Percentiles rank a stretch among this genome's conserved stretches.
phyloP scores from a whole-genome alignment of 2,888 invertebrate genomes.

The Dasysyrphus tricinctus region DNA sequence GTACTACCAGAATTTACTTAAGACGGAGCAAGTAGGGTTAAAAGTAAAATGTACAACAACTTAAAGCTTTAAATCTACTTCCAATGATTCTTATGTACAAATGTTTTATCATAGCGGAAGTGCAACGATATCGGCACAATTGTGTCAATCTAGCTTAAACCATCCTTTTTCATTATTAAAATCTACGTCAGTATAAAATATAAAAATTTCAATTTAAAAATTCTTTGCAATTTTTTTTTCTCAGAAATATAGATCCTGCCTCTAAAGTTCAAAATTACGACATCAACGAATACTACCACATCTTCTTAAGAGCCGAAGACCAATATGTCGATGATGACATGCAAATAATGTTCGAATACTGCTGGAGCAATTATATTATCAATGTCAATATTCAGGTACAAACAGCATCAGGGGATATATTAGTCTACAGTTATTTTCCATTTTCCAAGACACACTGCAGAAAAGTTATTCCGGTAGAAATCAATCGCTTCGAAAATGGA shows the following conservation, averaged over 20 bases:
- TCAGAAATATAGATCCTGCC: constrained; percentile 78
- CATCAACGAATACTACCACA: constrained; percentile 79
- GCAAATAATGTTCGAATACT: constrained; percentile 78
- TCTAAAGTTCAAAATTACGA: constrained; percentile 75
- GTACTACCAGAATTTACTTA: too few relatives aligned
- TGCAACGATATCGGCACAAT: too few relatives aligned
- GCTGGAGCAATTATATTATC: constrained; percentile 79
- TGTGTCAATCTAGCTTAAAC: too few relatives aligned
- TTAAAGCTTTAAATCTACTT: too few relatives aligned
- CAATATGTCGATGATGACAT: constrained; percentile 76
- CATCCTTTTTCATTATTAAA: too few relatives aligned
- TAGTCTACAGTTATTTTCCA: constrained; percentile 79
- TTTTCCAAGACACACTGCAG: constrained; percentile 76
- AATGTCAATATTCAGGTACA: constrained; percentile 80
- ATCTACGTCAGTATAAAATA: too few relatives aligned
- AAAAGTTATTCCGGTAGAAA: constrained; percentile 65
- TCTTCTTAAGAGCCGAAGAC: constrained; percentile 79
- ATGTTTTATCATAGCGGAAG: too few relatives aligned
- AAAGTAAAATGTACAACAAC: too few relatives aligned
- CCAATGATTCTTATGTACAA: too few relatives aligned
- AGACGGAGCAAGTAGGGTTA: too few relatives aligned
- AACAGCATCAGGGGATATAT: constrained; percentile 77
- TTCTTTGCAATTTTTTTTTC: neutral
- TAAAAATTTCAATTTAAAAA: too few relatives aligned
- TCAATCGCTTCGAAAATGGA: constrained; percentile 77